phyloP scores from a whole-genome alignment of 2,113 vertebrate genomes.

The Pseudolaguvia tuberculata region DNA sequence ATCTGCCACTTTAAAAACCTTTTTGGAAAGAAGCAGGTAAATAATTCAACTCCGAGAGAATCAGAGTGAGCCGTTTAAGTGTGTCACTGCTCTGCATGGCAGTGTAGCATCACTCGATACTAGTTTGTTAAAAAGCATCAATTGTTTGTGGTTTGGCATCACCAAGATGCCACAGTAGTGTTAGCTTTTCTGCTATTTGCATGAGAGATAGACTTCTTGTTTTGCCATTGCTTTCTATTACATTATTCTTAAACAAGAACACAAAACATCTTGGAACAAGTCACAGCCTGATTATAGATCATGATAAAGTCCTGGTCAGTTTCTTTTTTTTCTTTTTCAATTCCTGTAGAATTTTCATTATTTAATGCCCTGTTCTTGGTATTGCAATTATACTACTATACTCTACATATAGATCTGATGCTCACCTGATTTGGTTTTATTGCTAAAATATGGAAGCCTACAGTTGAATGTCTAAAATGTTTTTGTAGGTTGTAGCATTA shows the following conservation, averaged over 20 bases:
- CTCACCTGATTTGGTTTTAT: no score
- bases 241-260: not conserved
- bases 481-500: no score
- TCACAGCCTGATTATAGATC: not conserved
- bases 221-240: not conserved
- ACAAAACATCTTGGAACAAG: not conserved
- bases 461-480: no score
- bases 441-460: no score
- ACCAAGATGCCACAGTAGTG: not conserved
- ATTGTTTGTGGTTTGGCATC: not conserved
- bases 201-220: not conserved
- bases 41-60: no score
- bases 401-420: no score
- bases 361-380: no score
- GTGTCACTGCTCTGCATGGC: not conserved
- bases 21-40: no score
- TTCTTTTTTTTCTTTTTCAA: no score
- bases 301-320: not conserved
- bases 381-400: not conserved
- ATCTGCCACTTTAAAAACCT: no score
- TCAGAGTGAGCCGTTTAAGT: constrained; percentile 1
- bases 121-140: not conserved
- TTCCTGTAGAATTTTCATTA: no score
- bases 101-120: not conserved
- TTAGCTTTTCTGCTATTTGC: not conserved